A percentile compares a stretch with the other conserved stretches of the same genome.
These are phyloP conservation scores for Otus sunia DNA, from an alignment of 2,113 vertebrate genomes.

Conservation along the genomic window DNA sequence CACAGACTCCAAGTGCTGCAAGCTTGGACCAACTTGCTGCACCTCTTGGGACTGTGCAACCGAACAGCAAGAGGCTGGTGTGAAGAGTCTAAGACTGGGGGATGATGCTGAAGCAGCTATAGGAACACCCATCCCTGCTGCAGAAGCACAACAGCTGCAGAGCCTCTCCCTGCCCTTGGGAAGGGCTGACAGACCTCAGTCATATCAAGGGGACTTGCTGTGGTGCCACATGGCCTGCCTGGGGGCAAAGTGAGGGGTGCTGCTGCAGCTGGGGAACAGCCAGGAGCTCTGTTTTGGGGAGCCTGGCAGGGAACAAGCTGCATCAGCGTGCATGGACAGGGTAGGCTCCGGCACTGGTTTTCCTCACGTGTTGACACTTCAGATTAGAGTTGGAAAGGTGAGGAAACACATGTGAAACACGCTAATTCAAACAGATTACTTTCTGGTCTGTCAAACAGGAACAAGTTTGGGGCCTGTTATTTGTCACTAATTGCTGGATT, in stretches of 20 bases:
- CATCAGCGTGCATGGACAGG: background rate
- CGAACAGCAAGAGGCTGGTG: background rate
- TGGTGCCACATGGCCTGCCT: background rate
- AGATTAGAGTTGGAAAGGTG: conserved; percentile 42
- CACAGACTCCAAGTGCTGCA: background rate
- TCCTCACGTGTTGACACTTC: conserved; percentile 37
- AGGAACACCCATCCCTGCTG: background rate
- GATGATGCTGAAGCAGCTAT: background rate
- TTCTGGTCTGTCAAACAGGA: conserved; percentile 30
- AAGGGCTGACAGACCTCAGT: background rate
- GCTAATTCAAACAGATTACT: conserved; percentile 45
- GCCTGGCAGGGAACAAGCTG: background rate
- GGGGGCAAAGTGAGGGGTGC: background rate
- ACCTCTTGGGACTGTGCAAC: background rate
- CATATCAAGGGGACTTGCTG: background rate
- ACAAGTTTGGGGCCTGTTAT: conserved; percentile 1
- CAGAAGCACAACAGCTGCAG: background rate
- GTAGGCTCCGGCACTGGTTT: background rate
- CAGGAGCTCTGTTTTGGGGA: background rate
- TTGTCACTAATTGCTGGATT: conserved; percentile 58
- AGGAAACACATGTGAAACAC: conserved; percentile 10
- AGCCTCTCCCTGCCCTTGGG: background rate
- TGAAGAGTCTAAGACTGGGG: background rate
- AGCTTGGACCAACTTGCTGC: background rate
- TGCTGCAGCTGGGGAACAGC: background rate